phyloP scores from a whole-genome alignment of 2,113 vertebrate genomes.

The Petrocephalus zakoni region DNA sequence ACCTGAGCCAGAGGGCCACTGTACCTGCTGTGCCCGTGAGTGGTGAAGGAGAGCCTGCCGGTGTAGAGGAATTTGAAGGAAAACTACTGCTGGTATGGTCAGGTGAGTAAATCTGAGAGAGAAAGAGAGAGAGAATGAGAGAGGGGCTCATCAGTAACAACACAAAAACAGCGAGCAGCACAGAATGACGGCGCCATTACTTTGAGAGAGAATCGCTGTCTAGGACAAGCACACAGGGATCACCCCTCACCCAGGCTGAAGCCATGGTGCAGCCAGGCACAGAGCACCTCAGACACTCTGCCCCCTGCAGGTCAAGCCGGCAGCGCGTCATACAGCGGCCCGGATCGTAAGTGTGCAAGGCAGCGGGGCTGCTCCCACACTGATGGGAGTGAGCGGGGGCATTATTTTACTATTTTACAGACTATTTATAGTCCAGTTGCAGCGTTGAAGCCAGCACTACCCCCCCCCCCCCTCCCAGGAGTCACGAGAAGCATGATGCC shows the following conservation, averaged over 20 bases:
- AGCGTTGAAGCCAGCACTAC: constrained; percentile 7
- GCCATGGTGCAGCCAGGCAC: not conserved
- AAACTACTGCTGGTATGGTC: constrained; percentile 99
- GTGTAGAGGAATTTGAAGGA: constrained; percentile 94
- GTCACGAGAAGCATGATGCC: constrained; percentile 22
- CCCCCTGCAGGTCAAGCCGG: constrained; percentile 28
- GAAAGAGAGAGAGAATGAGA: constrained; percentile 42
- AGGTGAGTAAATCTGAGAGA: constrained; percentile 94
- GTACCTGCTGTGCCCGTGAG: constrained; percentile 74
- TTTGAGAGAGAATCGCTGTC: not conserved
- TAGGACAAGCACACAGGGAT: not conserved
- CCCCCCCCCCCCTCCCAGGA: constrained; percentile 29
- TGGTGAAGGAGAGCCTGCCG: constrained; percentile 92
- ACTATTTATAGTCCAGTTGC: constrained; percentile 32
- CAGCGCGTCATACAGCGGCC: constrained; percentile 40
- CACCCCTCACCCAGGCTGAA: not conserved
- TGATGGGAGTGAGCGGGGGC: not conserved
- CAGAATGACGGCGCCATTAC: not conserved
- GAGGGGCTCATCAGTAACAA: constrained; percentile 40
- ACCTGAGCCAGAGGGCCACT: constrained; percentile 42
- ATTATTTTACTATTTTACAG: constrained; percentile 26
- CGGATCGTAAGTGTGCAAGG: constrained; percentile 49
- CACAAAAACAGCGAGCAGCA: not conserved
- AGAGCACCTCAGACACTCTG: not conserved
- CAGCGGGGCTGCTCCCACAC: not conserved